Evolutionary conservation across 2,888 invertebrate genomes (phyloP).

Genomic region (Drosophila meridionalis): DNA sequence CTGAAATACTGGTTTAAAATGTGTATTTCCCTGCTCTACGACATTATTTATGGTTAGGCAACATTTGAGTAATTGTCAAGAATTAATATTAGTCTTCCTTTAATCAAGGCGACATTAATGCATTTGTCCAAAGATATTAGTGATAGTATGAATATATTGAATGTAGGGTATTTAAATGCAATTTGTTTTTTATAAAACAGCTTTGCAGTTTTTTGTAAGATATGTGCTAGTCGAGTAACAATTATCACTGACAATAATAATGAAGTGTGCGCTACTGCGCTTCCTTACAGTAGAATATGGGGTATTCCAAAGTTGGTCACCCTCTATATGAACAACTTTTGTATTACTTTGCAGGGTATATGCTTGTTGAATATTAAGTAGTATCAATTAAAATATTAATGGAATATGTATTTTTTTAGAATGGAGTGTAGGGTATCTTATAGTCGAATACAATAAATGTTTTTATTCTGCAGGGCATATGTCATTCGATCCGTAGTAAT

Average conservation of each 20-base stretch:
- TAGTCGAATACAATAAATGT: neutral
- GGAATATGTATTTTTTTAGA: too few species aligned
- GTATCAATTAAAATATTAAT: too few species aligned
- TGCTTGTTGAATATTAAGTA: too few species aligned
- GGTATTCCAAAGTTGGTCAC: neutral
- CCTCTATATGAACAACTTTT: too few species aligned
- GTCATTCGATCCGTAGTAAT: neutral
- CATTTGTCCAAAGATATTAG: too few species aligned
- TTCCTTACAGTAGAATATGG: neutral
- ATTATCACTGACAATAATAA: neutral
- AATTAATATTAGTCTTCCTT: neutral
- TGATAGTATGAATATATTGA: neutral
- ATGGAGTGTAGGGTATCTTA: neutral
- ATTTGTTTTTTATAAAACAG: neutral
- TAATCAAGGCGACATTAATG: neutral
- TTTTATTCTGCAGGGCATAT: neutral
- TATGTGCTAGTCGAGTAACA: neutral
- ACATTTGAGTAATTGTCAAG: neutral
- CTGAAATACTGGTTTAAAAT: neutral
- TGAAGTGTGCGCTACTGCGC: rapidly evolving
- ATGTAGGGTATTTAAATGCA: neutral
- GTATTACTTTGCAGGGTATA: too few species aligned
- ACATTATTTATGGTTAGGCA: too few species aligned
- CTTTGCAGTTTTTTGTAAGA: neutral
- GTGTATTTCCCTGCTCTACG: neutral